phyloP scores from a whole-genome alignment of 2,113 vertebrate species.

The Lycaon pictus region DNA sequence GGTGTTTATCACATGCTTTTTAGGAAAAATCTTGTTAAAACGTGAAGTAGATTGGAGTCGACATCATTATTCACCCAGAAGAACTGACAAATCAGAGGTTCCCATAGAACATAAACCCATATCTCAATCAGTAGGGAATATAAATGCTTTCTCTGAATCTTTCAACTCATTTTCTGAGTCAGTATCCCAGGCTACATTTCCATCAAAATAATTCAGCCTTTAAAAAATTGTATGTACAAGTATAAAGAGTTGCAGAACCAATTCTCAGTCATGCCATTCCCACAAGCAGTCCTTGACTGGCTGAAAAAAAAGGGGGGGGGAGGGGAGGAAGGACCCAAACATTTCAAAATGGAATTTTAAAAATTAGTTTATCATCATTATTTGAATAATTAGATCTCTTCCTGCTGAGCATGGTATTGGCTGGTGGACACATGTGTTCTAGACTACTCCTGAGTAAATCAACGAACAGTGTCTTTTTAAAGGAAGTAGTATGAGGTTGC shows the following conservation, averaged over 20 bases:
- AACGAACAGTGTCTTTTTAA: background rate
- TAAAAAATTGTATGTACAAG: background rate
- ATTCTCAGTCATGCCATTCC: background rate
- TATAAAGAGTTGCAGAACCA: background rate
- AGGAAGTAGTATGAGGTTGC: background rate
- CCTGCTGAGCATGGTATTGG: background rate
- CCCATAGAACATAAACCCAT: background rate
- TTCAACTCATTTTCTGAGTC: background rate
- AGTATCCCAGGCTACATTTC: background rate
- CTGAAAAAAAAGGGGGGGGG: fast-evolving
- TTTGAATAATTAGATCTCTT: background rate
- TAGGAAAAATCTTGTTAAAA: background rate
- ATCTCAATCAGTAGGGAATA: background rate
- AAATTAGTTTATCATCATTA: background rate
- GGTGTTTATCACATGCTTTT: background rate
- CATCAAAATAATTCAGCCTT: background rate
- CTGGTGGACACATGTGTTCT: background rate
- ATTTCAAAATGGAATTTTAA: background rate
- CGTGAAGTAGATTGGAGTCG: background rate
- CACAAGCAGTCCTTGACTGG: background rate
- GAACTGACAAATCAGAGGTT: background rate
- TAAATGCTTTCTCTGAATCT: background rate
- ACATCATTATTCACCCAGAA: background rate
- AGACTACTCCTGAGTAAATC: background rate
- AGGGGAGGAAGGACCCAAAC: background rate